Conservation (phyloP, 2,888 invertebrate species). For the Spialia ferax region DNA sequence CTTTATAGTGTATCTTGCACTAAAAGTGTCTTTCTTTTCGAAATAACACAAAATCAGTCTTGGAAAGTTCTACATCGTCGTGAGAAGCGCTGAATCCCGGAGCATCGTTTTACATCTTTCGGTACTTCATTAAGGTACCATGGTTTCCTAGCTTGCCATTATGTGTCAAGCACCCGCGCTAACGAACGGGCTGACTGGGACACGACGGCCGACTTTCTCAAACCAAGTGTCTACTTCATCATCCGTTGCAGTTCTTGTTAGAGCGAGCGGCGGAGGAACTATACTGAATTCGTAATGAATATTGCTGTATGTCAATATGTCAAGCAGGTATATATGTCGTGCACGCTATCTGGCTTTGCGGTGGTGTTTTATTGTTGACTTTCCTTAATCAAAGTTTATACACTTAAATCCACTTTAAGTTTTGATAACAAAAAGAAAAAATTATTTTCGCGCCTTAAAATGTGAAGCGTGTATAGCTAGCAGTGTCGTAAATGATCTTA, state of each 20-base stretch:
- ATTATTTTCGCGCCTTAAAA: too few species aligned
- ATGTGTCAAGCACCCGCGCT: conserved; percentile 5
- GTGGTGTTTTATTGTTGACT: too few species aligned
- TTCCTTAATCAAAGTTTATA: too few species aligned
- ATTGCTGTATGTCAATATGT: not conserved
- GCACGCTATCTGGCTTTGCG: not conserved
- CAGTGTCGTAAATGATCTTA: too few species aligned
- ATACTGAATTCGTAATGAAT: conserved; percentile 7
- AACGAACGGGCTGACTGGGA: not conserved
- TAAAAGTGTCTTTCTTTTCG: too few species aligned
- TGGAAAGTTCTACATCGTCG: too few species aligned
- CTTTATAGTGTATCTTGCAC: too few species aligned
- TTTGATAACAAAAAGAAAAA: too few species aligned
- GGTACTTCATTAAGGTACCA: not conserved
- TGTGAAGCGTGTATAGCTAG: too few species aligned
- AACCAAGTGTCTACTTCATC: conserved; percentile 3
- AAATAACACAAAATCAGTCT: too few species aligned
- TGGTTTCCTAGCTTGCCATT: not conserved
- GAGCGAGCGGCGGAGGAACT: not conserved
- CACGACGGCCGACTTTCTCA: conserved; percentile 9
- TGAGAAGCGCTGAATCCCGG: not conserved
- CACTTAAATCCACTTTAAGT: too few species aligned
- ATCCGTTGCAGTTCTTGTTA: not conserved
- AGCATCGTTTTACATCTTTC: not conserved
- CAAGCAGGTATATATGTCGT: not conserved